Conservation (phyloP, 2,113 vertebrate species). For the Halcyon senegalensis region DNA sequence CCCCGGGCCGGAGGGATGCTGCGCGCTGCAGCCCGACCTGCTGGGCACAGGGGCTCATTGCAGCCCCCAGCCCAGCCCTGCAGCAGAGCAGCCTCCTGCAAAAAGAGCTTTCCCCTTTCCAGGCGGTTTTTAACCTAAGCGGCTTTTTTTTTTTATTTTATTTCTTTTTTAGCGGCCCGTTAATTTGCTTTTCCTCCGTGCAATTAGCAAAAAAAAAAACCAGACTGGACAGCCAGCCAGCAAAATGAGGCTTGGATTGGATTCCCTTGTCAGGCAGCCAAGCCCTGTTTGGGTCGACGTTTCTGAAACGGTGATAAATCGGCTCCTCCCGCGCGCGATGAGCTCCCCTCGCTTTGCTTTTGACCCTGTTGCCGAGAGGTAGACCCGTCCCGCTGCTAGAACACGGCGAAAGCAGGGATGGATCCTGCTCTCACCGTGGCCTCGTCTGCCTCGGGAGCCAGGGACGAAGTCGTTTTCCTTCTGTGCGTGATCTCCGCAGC, state of each 20-base stretch:
- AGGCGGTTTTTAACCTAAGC: not conserved
- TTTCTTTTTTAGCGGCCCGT: not conserved
- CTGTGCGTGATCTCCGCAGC: accelerated
- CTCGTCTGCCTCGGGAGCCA: accelerated
- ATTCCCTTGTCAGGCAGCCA: not conserved
- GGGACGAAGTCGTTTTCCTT: not conserved
- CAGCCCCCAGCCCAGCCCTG: conserved; percentile 15
- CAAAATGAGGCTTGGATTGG: not conserved
- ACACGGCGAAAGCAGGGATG: accelerated
- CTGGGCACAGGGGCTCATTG: conserved; percentile 62
- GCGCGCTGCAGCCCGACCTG: conserved; percentile 78
- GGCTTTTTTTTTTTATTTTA: not conserved
- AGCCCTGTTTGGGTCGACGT: not conserved
- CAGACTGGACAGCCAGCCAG: not conserved
- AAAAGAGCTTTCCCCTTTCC: not conserved
- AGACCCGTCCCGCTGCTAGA: not conserved
- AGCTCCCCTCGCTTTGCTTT: not conserved
- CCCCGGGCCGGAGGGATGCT: not conserved
- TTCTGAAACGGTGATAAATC: conserved; percentile 18
- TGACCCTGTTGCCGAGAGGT: not conserved
- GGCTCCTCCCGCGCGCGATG: accelerated
- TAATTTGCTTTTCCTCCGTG: not conserved
- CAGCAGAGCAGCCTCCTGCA: not conserved
- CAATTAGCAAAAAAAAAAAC: not conserved
- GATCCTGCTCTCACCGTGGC: not conserved